Percentiles rank a stretch among this genome's conserved stretches.
These are phyloP conservation scores for Bovichtus diacanthus DNA, from an alignment of 2,797 vertebrate genomes.

Conservation along the genomic window DNA sequence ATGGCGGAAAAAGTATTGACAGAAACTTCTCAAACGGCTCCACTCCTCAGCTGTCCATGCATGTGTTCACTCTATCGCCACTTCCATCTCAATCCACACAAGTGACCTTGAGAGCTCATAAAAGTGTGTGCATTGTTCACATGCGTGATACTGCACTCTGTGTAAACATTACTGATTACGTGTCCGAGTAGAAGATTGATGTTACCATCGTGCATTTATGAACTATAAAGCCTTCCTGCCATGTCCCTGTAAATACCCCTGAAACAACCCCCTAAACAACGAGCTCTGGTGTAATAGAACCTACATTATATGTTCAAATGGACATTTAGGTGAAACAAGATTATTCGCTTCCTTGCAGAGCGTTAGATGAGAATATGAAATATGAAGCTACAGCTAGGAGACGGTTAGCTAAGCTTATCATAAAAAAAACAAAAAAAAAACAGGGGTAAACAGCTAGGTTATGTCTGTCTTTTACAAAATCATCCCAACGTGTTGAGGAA, in stretches of 20 bases:
- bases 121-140: neutral
- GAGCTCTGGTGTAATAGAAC: neutral
- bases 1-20: neutral
- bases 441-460: too few species aligned
- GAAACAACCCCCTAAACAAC: neutral
- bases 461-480: neutral
- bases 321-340: neutral
- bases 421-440: too few species aligned
- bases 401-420: neutral
- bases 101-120: neutral
- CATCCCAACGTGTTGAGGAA: neutral
- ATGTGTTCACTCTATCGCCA: neutral
- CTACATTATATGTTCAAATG: neutral
- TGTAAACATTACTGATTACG: neutral
- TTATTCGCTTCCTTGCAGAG: neutral
- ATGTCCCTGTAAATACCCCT: neutral
- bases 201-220: neutral
- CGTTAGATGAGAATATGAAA: neutral
- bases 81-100: slow-evolving; percentile 7
- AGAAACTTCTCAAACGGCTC: slow-evolving; percentile 20
- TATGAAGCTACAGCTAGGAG: neutral
- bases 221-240: neutral
- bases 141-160: neutral
- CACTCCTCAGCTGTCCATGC: neutral
- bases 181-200: neutral